Percentiles rank a stretch among this genome's conserved stretches.
These are phyloP conservation scores for Chloropsis cyanopogon DNA, from an alignment of 2,113 vertebrate genomes.

Conservation along the genomic window DNA sequence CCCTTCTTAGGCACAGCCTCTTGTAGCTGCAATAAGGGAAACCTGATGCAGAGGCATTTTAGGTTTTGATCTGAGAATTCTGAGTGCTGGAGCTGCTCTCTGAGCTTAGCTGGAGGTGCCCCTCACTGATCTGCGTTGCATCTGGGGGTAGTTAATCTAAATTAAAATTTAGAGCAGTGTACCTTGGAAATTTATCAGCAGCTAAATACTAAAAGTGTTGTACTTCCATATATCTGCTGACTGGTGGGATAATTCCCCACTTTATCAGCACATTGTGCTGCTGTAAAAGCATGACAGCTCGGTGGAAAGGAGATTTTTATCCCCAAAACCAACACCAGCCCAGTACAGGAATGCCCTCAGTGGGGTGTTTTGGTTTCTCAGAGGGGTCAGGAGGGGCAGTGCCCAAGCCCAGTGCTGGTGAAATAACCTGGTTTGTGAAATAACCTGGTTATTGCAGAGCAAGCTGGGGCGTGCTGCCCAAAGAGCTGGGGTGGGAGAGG, in stretches of 20 bases:
- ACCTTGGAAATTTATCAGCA: background rate
- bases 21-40: background rate
- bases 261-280: background rate
- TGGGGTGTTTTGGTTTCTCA: background rate
- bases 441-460: background rate
- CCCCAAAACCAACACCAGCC: background rate
- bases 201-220: background rate
- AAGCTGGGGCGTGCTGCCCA: no score
- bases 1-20: background rate
- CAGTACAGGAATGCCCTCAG: background rate
- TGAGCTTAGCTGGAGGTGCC: background rate
- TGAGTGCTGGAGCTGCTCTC: background rate
- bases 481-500: rapidly evolving
- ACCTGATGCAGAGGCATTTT: background rate
- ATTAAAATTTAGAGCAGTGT: background rate
- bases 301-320: background rate
- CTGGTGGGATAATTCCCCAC: background rate
- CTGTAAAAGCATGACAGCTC: background rate
- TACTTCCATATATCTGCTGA: rapidly evolving
- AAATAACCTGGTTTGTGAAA: background rate
- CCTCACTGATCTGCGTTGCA: background rate
- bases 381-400: background rate
- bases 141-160: background rate
- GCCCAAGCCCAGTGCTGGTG: background rate
- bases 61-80: background rate